Percentiles rank a stretch among this genome's conserved stretches.
phyloP scores from a whole-genome alignment of 2,797 vertebrate species.

The Pelobates cultripes region DNA sequence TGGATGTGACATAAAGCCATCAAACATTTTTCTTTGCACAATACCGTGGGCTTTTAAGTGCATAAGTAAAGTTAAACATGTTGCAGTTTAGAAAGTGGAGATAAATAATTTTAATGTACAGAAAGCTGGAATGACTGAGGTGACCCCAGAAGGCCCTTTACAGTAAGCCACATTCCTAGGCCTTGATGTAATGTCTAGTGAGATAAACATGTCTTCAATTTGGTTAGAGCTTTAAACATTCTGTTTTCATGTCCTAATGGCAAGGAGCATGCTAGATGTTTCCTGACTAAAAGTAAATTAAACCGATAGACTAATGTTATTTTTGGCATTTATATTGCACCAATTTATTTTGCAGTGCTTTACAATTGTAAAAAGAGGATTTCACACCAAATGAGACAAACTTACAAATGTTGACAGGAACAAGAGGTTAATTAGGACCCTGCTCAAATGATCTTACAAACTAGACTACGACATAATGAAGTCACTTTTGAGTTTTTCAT shows the following conservation, averaged over 20 bases:
- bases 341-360: no score
- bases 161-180: slow-evolving; percentile 39
- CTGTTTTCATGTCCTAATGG: background rate
- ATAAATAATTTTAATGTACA: slow-evolving; percentile 22
- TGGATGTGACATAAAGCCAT: no score
- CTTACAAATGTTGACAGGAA: no score
- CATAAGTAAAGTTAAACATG: background rate
- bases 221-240: slow-evolving; percentile 12
- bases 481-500: no score
- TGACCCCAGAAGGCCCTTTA: slow-evolving; percentile 40
- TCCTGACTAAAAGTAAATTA: background rate
- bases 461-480: no score
- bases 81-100: background rate
- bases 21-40: no score
- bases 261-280: background rate
- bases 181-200: slow-evolving; percentile 27
- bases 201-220: slow-evolving; percentile 29
- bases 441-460: no score
- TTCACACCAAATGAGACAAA: no score
- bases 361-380: no score
- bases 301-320: background rate
- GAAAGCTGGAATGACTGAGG: slow-evolving; percentile 11
- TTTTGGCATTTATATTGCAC: no score
- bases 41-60: no score
- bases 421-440: no score